Evolutionary conservation across 2,113 vertebrate species (phyloP).

Genomic region (Tympanuchus pallidicinctus): DNA sequence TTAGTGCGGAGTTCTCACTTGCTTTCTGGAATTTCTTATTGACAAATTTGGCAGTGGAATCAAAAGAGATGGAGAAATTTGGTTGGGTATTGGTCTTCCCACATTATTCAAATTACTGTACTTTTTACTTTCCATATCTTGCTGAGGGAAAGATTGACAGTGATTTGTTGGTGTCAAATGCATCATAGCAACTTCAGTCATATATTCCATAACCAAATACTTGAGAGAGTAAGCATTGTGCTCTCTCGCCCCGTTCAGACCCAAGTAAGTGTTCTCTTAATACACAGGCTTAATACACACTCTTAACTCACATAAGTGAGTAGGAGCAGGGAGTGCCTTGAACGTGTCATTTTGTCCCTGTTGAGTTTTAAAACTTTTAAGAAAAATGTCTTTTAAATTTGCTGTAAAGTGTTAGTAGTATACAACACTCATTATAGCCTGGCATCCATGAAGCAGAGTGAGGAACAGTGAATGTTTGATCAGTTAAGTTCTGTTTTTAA

Average conservation of each 20-base stretch:
- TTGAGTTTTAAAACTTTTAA: neutral
- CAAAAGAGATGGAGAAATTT: constrained; percentile 63
- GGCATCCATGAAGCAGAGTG: neutral
- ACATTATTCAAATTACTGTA: constrained; percentile 73
- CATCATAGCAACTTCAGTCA: constrained; percentile 67
- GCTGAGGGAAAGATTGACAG: constrained; percentile 75
- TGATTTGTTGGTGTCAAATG: constrained; percentile 60
- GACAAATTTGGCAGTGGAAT: constrained; percentile 43
- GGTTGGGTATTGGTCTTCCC: constrained; percentile 64
- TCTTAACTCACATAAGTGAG: neutral
- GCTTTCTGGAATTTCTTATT: constrained; percentile 61
- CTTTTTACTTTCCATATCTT: constrained; percentile 73
- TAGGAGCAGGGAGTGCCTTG: neutral
- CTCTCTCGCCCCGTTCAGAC: neutral
- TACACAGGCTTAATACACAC: neutral
- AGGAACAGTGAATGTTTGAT: neutral
- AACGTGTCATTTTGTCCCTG: neutral
- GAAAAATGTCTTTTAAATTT: neutral
- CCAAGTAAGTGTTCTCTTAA: neutral
- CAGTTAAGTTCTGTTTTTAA: constrained; percentile 21
- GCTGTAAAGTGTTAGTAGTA: neutral
- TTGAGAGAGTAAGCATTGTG: constrained; percentile 38
- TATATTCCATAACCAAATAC: constrained; percentile 69
- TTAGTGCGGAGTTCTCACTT: constrained; percentile 8
- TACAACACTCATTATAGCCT: neutral